Evolutionary conservation across 2,797 vertebrate species (phyloP), one percentile per base, ranked within the genome.

Genomic region (Gallinago stenura): DNA sequence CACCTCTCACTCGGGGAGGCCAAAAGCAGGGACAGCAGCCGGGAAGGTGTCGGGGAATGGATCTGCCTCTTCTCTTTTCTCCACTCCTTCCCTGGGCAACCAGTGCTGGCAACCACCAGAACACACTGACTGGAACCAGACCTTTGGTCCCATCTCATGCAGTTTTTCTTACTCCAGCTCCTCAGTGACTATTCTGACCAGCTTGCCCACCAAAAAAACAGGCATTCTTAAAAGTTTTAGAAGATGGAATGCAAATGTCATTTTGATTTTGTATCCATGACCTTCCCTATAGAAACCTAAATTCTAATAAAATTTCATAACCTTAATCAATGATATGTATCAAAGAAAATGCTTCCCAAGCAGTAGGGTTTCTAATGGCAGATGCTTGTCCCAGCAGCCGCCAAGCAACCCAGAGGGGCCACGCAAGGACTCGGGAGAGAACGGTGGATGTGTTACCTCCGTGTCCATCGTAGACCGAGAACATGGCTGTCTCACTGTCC

Each of bases 391-490:
- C 53, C 76, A 51, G 56, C 62, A 72, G 92, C 12, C 72, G 25
- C 15, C 45, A 3, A 51, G 17, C 30, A 58, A 43, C 54, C 48
- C 14, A 25, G 78, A 71, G 26, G 48, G 37, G 30, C 78, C 54
- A 46, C 24, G 15, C 15, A 77, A 41, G n/a, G 25, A 6, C 33
- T 28, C 25, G 8, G 61, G 30, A 12, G 65, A 89, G 73, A 85
- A 56, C 6, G 51, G 65, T 2, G 15, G 62, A 9, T 3, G 10
- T 86, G 54, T 97, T 98, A 99, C 99, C 99, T 98, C 99, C 99
- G 28, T 99, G 99, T 91, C 99, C 99, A 94, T 99, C 99, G 95
- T 99, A 99, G 79, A 99, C 99, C 0, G 99, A 98, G 98, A 99
- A 99, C 99, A 99, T 99, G 68, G 99, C 98, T 1, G 99, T 99